A percentile compares a stretch with the other conserved stretches of the same genome.
Evolutionary conservation across 1,140 invertebrate species (phyloP).

Genomic region (Cyclina sinensis): DNA sequence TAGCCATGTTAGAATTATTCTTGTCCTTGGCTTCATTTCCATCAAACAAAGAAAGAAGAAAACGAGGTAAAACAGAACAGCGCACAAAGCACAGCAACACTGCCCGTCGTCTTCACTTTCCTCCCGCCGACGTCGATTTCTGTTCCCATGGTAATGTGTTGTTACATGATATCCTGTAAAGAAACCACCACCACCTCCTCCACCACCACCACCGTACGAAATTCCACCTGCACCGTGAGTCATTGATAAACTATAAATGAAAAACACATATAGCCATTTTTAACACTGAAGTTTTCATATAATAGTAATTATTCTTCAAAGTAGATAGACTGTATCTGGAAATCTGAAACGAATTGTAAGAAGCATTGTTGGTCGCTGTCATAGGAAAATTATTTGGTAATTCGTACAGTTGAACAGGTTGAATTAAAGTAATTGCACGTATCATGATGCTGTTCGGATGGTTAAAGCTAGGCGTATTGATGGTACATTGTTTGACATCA

Average conservation of each 20-base stretch:
- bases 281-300: no score
- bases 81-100: not conserved
- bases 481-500: no score
- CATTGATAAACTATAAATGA: not conserved
- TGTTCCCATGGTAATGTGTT: not conserved
- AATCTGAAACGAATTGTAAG: no score
- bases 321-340: no score
- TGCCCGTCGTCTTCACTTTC: not conserved
- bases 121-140: not conserved
- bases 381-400: no score
- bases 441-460: no score
- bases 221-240: slow-evolving; percentile 6
- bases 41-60: not conserved
- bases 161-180: not conserved
- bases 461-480: no score
- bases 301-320: no score
- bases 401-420: no score
- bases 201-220: not conserved
- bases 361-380: no score
- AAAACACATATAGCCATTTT: no score
- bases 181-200: not conserved
- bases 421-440: no score
- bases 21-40: slow-evolving; percentile 4
- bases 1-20: not conserved
- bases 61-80: not conserved